Conservation (phyloP, 2,113 vertebrate species). For the Micromys minutus region DNA sequence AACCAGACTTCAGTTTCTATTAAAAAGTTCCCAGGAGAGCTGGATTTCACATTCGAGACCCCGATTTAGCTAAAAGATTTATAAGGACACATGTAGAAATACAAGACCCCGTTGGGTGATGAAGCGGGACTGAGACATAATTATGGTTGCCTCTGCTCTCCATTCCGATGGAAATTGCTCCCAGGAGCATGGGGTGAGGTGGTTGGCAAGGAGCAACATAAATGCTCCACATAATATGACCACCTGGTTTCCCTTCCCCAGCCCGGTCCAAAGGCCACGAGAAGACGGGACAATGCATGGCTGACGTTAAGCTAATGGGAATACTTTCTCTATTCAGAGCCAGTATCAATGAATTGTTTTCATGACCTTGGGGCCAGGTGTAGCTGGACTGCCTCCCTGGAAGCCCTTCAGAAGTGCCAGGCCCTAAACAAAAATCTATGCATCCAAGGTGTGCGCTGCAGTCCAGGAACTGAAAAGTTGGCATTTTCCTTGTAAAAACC, state of each 20-base stretch:
- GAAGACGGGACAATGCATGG: neutral
- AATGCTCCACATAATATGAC: neutral
- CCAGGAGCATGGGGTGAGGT: slow-evolving; percentile 58
- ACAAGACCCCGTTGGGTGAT: slow-evolving; percentile 75
- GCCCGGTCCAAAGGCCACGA: neutral
- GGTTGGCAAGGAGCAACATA: slow-evolving; percentile 49
- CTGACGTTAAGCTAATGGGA: neutral
- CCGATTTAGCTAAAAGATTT: slow-evolving; percentile 73
- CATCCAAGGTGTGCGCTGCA: neutral
- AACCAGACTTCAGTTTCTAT: slow-evolving; percentile 66
- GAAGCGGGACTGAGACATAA: slow-evolving; percentile 62
- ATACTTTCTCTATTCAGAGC: neutral
- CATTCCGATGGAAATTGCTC: slow-evolving; percentile 62
- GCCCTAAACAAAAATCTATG: slow-evolving; percentile 16
- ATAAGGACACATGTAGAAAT: slow-evolving; percentile 78
- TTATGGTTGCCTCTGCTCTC: slow-evolving; percentile 69
- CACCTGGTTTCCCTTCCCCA: slow-evolving; percentile 15
- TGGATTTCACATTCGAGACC: slow-evolving; percentile 70
- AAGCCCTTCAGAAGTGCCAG: neutral
- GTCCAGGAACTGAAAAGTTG: slow-evolving; percentile 39
- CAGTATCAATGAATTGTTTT: neutral
- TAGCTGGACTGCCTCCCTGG: neutral
- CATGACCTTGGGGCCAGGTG: neutral
- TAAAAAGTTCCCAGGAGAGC: slow-evolving; percentile 60
- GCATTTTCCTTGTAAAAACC: slow-evolving; percentile 56